Evolutionary conservation across 2,113 vertebrate genomes (phyloP).

Genomic region (Ammodytes dubius): DNA sequence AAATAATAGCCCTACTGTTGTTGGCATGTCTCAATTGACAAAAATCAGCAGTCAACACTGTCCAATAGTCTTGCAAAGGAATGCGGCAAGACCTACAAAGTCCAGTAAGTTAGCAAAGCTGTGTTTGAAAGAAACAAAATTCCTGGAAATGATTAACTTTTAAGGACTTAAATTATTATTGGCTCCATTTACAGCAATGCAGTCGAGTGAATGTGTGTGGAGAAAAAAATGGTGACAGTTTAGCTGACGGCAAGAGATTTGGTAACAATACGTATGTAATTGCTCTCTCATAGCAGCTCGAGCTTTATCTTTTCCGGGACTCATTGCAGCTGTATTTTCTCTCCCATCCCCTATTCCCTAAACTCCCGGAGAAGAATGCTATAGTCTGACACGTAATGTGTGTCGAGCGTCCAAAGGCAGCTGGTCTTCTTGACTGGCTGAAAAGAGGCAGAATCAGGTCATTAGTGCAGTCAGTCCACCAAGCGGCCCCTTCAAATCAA

Average conservation of each 20-base stretch:
- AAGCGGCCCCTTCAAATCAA: slow-evolving; percentile 51
- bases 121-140: neutral
- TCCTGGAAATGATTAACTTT: neutral
- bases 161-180: slow-evolving; percentile 33
- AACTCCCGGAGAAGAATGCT: slow-evolving; percentile 80
- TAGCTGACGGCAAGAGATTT: slow-evolving; percentile 75
- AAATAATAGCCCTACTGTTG: neutral
- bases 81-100: neutral
- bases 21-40: neutral
- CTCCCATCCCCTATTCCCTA: slow-evolving; percentile 65
- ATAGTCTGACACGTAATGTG: slow-evolving; percentile 79
- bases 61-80: neutral
- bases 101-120: neutral
- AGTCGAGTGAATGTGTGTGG: slow-evolving; percentile 30
- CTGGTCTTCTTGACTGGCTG: slow-evolving; percentile 75
- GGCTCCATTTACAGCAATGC: slow-evolving; percentile 37
- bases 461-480: slow-evolving; percentile 77
- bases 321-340: slow-evolving; percentile 76
- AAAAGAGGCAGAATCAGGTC: slow-evolving; percentile 79
- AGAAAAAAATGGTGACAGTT: slow-evolving; percentile 61
- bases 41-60: neutral
- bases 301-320: slow-evolving; percentile 76
- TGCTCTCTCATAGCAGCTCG: slow-evolving; percentile 76
- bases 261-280: slow-evolving; percentile 82
- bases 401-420: slow-evolving; percentile 74